Evolutionary conservation across 2,797 vertebrate species (phyloP).

Genomic region (Ciconia nigra): DNA sequence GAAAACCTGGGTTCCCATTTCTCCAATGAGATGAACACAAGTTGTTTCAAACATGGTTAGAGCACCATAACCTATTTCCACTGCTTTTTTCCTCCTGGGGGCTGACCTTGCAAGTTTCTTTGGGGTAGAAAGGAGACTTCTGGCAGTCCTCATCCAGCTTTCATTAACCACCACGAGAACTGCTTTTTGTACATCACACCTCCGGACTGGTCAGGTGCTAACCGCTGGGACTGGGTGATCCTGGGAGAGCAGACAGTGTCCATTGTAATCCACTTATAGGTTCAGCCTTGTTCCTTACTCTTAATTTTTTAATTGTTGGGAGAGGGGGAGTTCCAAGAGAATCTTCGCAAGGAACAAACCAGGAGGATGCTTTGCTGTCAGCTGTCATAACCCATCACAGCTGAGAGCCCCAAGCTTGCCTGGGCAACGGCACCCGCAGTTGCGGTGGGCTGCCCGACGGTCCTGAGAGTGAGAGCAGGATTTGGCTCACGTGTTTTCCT

Average conservation of each 20-base stretch:
- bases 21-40: neutral
- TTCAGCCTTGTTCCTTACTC: neutral
- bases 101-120: neutral
- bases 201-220: neutral
- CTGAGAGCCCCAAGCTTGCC: neutral
- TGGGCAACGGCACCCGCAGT: accelerated
- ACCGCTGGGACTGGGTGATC: neutral
- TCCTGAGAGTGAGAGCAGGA: neutral
- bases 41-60: neutral
- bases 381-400: neutral
- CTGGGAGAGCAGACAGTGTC: neutral
- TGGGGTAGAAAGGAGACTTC: neutral
- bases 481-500: neutral
- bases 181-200: neutral
- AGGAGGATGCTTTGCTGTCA: neutral
- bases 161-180: neutral
- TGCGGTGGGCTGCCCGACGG: accelerated
- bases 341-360: neutral
- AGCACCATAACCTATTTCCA: neutral
- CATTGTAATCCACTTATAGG: neutral
- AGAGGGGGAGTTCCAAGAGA: neutral
- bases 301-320: neutral
- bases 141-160: neutral
- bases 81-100: neutral
- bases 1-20: neutral